Evolutionary conservation across 2,113 vertebrate genomes (phyloP), one percentile per base, ranked within the genome.

Genomic region (Vulpes vulpes): DNA sequence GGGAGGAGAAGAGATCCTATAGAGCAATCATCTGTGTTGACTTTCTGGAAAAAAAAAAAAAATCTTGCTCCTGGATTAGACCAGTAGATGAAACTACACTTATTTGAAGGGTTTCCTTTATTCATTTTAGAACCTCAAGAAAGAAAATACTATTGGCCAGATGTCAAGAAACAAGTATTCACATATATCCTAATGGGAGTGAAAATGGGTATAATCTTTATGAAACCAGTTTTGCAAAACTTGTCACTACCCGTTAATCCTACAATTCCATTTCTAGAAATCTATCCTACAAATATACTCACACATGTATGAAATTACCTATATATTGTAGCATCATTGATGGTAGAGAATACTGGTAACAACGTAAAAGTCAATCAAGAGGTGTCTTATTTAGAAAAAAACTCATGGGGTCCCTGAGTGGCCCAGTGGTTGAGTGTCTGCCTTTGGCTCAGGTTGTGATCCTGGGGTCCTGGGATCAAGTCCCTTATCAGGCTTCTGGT

Each of bases 231-330:
- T 86, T 89, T 80, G 38, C n/a, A 73, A 59, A 83, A 86, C 32
- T 74, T 60, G 25, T 27, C 30, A 73, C 16, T 84, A 59, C 8
- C 19, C 92, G 51, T n/a, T 94, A 80, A 79, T 92, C 67, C 43
- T 95, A 57, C 49, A 80, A 35, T 83, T 92, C 32, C 14, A 19
- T 65, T 81, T 80, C 67, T 94, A 62, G 59, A 96, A 91, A 64
- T 84, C 73, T 92, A 22, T 90, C 12, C 60, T 55, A 73, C 55
- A 81, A 69, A n/a, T 76, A 74, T 62, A 94, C 23, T 79, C 35
- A 65, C 20, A 59, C 0, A 1, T 78, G 35, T 90, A 30, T 90
- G 59, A 94, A 92, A 90, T 94, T 95, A 69, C 11, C 53, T 84
- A 7, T 74, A 19, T 32, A 57, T 55, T 76, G 11, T 19, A 57